Evolutionary conservation across 2,797 vertebrate species (phyloP).

Genomic region (Sebastes trivittatus): DNA sequence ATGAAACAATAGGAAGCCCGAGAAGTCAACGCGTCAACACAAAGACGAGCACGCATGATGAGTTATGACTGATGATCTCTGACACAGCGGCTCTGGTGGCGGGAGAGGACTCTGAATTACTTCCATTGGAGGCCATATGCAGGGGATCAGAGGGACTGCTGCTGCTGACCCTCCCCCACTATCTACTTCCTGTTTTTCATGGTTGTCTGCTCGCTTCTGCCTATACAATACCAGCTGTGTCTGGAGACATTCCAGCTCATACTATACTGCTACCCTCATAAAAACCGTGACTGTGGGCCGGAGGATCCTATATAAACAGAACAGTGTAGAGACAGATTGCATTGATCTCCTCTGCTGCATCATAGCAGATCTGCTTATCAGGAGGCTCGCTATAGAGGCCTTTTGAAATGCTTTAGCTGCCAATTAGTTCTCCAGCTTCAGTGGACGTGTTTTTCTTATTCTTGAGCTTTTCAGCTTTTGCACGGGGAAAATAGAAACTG

Average conservation of each 20-base stretch:
- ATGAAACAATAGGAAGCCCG: conserved; percentile 29
- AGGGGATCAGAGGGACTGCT: conserved; percentile 31
- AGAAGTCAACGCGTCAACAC: conserved; percentile 23
- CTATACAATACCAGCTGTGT: conserved; percentile 76
- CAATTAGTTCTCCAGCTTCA: not conserved
- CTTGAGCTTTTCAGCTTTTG: not conserved
- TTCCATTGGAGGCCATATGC: conserved; percentile 35
- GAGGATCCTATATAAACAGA: conserved; percentile 6
- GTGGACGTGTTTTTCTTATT: not conserved
- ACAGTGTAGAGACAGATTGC: not conserved
- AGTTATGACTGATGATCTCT: conserved; percentile 62
- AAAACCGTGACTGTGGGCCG: conserved; percentile 34
- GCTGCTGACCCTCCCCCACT: conserved; percentile 63
- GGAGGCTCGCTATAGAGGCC: not conserved
- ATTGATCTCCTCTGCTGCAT: not conserved
- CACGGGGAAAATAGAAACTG: not conserved
- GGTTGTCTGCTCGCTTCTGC: conserved; percentile 68
- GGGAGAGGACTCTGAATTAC: conserved; percentile 38
- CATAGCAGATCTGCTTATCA: conserved; percentile 27
- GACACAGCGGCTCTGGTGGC: conserved; percentile 41
- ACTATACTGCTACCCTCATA: conserved; percentile 41
- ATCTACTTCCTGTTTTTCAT: conserved; percentile 76
- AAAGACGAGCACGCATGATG: conserved; percentile 22
- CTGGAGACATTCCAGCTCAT: conserved; percentile 70
- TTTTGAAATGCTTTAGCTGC: not conserved